These are phyloP conservation scores for Formicarius rufipectus DNA, from an alignment of 2,113 vertebrate genomes.

Conservation along the genomic window DNA sequence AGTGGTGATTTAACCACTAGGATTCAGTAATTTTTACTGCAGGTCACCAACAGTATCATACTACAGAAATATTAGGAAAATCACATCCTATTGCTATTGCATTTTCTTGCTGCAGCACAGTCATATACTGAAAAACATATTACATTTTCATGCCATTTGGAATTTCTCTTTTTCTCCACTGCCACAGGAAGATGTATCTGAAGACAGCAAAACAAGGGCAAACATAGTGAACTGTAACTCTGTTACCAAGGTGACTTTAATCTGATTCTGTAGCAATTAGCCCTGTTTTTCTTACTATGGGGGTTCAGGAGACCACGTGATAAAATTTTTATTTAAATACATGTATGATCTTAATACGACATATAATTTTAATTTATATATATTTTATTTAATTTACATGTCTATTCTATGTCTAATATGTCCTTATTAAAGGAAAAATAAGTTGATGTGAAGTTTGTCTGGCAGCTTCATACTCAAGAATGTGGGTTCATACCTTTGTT, in stretches of 20 bases:
- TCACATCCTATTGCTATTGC: background rate
- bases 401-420: no score
- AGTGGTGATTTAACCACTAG: background rate
- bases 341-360: background rate
- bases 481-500: background rate
- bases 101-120: background rate
- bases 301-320: accelerated
- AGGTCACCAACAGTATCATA: background rate
- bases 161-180: background rate
- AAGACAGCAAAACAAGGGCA: background rate
- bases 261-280: background rate
- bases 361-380: background rate
- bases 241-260: background rate
- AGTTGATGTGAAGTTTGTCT: background rate
- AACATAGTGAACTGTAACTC: background rate
- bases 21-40: background rate
- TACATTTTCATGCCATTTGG: background rate
- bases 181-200: background rate
- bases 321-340: background rate
- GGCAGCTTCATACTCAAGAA: background rate
- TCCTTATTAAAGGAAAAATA: background rate
- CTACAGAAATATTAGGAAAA: background rate
- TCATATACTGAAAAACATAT: background rate
- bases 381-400: no score
- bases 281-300: background rate